Conservation (phyloP, 2,797 vertebrate species). For the Enteromius mattozi region DNA sequence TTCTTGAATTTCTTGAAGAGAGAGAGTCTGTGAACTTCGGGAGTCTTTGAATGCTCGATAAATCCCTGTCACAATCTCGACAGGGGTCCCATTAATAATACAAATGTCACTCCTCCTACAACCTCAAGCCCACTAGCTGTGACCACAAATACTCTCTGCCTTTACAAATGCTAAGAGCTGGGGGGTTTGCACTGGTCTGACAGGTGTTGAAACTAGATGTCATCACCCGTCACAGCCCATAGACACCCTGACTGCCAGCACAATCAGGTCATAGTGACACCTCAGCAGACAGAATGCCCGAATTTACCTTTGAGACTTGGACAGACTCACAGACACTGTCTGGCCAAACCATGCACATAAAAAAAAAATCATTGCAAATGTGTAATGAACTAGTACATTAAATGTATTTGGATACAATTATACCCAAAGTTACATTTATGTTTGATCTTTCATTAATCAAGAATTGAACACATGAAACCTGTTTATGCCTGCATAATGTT, state of each 20-base stretch:
- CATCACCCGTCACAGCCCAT: conserved; percentile 51
- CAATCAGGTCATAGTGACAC: conserved; percentile 32
- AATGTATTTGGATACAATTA: neutral
- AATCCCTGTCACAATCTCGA: conserved; percentile 69
- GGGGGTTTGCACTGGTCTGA: conserved; percentile 53
- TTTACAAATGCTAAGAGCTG: conserved; percentile 17
- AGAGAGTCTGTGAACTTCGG: neutral
- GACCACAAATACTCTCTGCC: conserved; percentile 64
- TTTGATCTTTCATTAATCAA: neutral
- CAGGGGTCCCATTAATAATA: conserved; percentile 42
- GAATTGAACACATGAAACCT: neutral
- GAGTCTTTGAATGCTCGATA: conserved; percentile 75
- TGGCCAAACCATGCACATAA: neutral
- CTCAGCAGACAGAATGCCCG: neutral
- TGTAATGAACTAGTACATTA: neutral
- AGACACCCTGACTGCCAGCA: conserved; percentile 29
- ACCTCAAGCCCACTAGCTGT: conserved; percentile 63
- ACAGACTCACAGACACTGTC: neutral
- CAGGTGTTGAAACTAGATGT: conserved; percentile 60
- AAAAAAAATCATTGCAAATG: neutral
- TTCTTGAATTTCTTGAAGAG: neutral
- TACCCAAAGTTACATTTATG: neutral
- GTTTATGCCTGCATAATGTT: neutral
- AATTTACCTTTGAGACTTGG: conserved; percentile 5
- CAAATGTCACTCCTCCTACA: conserved; percentile 57